Evolutionary conservation across 2,797 vertebrate genomes (phyloP).

Genomic region (Otolemur crassicaudatus): DNA sequence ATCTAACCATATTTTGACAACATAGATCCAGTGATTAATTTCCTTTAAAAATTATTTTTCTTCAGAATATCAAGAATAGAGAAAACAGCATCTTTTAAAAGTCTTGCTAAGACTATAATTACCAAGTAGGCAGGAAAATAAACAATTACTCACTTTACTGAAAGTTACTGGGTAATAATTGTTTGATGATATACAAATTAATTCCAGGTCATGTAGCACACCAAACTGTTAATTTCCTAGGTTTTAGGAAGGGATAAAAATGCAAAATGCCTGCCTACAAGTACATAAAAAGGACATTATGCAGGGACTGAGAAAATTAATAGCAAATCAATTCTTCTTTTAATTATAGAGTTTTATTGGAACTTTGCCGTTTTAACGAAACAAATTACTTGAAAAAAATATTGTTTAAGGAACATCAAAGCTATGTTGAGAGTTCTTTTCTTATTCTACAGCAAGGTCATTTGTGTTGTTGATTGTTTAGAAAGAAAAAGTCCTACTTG

Average conservation of each 20-base stretch:
- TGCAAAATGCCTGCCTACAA: background rate
- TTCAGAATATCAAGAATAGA: slow-evolving; percentile 10
- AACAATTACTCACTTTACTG: slow-evolving; percentile 21
- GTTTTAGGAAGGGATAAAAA: background rate
- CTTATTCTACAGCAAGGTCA: slow-evolving; percentile 77
- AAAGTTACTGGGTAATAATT: slow-evolving; percentile 43
- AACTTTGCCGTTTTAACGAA: background rate
- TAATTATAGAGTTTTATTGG: slow-evolving; percentile 25
- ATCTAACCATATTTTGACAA: slow-evolving; percentile 47
- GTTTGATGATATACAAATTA: slow-evolving; percentile 58
- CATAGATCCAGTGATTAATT: background rate
- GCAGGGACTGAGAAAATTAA: background rate
- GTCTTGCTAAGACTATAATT: slow-evolving; percentile 36
- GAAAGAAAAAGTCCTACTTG: slow-evolving; percentile 78
- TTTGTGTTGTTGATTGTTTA: slow-evolving; percentile 66
- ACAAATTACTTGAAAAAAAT: slow-evolving; percentile 18
- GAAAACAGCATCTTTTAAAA: slow-evolving; percentile 5
- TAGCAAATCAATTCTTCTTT: background rate
- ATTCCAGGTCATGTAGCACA: slow-evolving; percentile 39
- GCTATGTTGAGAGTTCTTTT: slow-evolving; percentile 58
- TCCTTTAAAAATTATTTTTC: slow-evolving; percentile 25
- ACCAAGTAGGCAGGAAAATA: slow-evolving; percentile 6
- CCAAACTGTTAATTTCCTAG: slow-evolving; percentile 24
- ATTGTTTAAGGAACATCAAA: slow-evolving; percentile 33
- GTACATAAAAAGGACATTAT: background rate